A percentile compares a stretch with the other conserved stretches of the same genome.
These are phyloP conservation scores for Euplexia lucipara DNA, from an alignment of 2,888 invertebrate genomes.

Conservation along the genomic window DNA sequence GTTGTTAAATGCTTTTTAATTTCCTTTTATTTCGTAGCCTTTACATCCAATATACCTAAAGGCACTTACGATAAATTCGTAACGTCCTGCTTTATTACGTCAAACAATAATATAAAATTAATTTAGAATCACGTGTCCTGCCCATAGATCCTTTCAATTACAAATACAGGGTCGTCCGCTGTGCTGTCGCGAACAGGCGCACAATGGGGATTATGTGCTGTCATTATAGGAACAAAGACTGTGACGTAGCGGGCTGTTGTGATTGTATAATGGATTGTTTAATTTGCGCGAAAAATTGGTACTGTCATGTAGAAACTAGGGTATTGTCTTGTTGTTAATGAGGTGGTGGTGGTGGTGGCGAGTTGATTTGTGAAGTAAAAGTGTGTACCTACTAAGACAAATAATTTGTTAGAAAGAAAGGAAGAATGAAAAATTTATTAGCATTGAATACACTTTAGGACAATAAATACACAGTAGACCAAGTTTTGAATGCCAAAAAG, in stretches of 20 bases:
- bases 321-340: conserved; percentile 8
- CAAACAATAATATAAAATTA: background rate
- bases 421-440: too few species aligned
- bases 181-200: conserved; percentile 33
- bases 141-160: conserved; percentile 24
- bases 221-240: conserved; percentile 38
- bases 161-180: conserved; percentile 16
- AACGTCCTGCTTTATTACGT: background rate
- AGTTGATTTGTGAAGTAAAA: background rate
- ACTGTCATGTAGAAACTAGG: background rate
- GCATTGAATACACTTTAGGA: too few species aligned
- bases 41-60: background rate
- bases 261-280: conserved; percentile 26
- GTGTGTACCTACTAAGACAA: too few species aligned
- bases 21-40: too few species aligned
- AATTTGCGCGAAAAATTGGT: conserved; percentile 30
- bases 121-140: conserved; percentile 16
- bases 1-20: too few species aligned
- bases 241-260: conserved; percentile 7
- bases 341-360: background rate
- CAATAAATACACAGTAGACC: too few species aligned
- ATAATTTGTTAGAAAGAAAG: too few species aligned
- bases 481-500: too few species aligned
- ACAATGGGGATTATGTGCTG: conserved; percentile 32
- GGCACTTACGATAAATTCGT: background rate